Base-by-base conservation (phyloP, 2,113 vertebrate species). In the Thunnus thynnus region DNA sequence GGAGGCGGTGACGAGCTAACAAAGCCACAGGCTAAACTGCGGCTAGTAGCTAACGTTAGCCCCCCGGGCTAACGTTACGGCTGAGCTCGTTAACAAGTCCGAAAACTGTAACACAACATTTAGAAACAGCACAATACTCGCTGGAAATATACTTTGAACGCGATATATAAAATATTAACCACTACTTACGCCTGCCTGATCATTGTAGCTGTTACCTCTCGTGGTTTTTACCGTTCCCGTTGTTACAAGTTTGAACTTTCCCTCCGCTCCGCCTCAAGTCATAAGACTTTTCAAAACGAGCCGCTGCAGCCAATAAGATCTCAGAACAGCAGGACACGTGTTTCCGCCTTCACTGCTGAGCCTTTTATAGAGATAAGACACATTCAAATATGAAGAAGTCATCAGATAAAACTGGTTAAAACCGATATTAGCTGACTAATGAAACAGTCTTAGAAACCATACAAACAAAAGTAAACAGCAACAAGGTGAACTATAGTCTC, bases 161-260 rank as follows among this genome's bases (percentile, higher is more conserved):
- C 4, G 7, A 67, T 5, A 52, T 0, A 17, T 11, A 2, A 50
- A 17, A 30, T 2, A 55, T 50, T 4, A 62, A 52, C 22, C 0
- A 13, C 0, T 46, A 93, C 95, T 94, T 74, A 96, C 95, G 25
- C 72, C 67, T 92, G 94, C 74, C 91, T 77, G 25, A 55, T 91
- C 94, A 95, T 95, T 10, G 50, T 92, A n/a, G 7, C 47, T 18
- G 76, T 58, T 71, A 63, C 0, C 41, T 44, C 25, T 76, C 36
- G 2, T 56, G 7, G 47, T 44, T 1, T 72, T 62, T 22, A 60
- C 74, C 68, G 64, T 73, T 66, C 44, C 36, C 71, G 41, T 58
- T 63, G 12, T 63, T 80, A 14, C 67, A 78, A 51, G 9, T 88
- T 94, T 92, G 82, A 95, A 94, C 80, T 69, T 91, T 94, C 95